Percentiles rank a stretch among this genome's conserved stretches.
Conservation (phyloP, 2,888 invertebrate species). For the Dimorphilus gyrociliatus region DNA sequence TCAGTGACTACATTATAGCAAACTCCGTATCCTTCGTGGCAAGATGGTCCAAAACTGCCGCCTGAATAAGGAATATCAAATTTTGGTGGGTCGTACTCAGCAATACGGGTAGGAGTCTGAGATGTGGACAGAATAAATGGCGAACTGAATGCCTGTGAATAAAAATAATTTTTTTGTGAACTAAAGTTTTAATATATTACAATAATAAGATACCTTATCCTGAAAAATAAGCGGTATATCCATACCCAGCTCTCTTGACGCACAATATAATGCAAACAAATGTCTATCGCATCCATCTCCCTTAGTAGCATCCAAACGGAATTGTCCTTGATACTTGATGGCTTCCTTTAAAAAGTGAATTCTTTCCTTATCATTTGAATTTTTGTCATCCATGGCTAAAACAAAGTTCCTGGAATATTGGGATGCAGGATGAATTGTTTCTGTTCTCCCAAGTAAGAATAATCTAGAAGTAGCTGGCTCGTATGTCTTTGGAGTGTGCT, state of each 20-base stretch:
- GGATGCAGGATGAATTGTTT: slow-evolving; percentile 47
- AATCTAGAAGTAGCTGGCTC: too few species aligned
- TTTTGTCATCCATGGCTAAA: slow-evolving; percentile 17
- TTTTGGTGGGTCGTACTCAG: slow-evolving; percentile 11
- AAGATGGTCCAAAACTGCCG: slow-evolving; percentile 18
- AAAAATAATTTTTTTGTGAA: background rate
- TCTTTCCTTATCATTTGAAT: slow-evolving; percentile 12
- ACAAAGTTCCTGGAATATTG: slow-evolving; percentile 34
- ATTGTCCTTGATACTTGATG: slow-evolving; percentile 15
- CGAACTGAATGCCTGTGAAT: slow-evolving; percentile 10
- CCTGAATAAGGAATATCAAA: slow-evolving; percentile 11
- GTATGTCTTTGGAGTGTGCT: too few species aligned
- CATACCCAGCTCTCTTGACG: slow-evolving; percentile 16
- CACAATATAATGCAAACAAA: slow-evolving; percentile 40
- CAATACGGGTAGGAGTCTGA: slow-evolving; percentile 19
- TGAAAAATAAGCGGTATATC: slow-evolving; percentile 16
- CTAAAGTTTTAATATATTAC: background rate
- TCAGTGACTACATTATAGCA: slow-evolving; percentile 23
- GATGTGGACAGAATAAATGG: slow-evolving; percentile 20
- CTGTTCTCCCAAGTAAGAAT: slow-evolving; percentile 47
- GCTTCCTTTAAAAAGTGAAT: slow-evolving; percentile 15
- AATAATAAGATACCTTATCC: slow-evolving; percentile 16
- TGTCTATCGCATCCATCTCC: slow-evolving; percentile 44
- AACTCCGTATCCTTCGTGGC: slow-evolving; percentile 19
- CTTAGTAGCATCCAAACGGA: slow-evolving; percentile 17